Base-by-base conservation (phyloP, 2,113 vertebrate genomes). In the Enhydra lutris region DNA sequence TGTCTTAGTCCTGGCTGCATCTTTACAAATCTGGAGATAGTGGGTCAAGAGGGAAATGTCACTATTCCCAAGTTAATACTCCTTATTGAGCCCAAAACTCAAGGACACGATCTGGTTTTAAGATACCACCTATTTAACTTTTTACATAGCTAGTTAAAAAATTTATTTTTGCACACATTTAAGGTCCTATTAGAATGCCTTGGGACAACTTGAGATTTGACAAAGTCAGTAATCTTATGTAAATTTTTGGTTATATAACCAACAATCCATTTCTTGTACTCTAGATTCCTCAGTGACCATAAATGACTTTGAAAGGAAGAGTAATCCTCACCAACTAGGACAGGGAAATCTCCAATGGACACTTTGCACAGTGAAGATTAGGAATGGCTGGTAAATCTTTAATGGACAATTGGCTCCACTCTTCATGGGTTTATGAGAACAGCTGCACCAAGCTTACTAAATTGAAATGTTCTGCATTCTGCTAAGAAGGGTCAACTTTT, bases 291-390 rank as follows among this genome's bases (percentile, higher is more conserved):
- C 57, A 82, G 95, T 91, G 95, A 82, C 65, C 67, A 87, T 95
- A 96, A 96, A 86, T 93, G 92, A 95, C 73, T 95, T 93, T 86
- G 91, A 97, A 93, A 93, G 52, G 78, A 97, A 80, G 82, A 82
- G 21, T 78, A 80, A 71, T 59, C 42, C 12, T 92, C 45, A 74
- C 65, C 63, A 96, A 61, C 65, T 36, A 69, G 82, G 79, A 31
- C 9, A 82, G 73, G 59, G 67, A 91, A 93, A 12, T 87, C 78
- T 97, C 86, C 81, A 61, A 23, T 12, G 86, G 39, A 89, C 65
- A 93, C n/a, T 93, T 94, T 57, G 82, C 67, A 39, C 55, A 63
- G 67, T 20, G 89, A 94, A 79, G 87, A 91, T 91, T 55, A 91
- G 81, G 39, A 89, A 94, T 93, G 89, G 78, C 52, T 94, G 91